A percentile compares a stretch with the other conserved stretches of the same genome.
phyloP scores from a whole-genome alignment of 2,113 vertebrate species.

The Pan paniscus region DNA sequence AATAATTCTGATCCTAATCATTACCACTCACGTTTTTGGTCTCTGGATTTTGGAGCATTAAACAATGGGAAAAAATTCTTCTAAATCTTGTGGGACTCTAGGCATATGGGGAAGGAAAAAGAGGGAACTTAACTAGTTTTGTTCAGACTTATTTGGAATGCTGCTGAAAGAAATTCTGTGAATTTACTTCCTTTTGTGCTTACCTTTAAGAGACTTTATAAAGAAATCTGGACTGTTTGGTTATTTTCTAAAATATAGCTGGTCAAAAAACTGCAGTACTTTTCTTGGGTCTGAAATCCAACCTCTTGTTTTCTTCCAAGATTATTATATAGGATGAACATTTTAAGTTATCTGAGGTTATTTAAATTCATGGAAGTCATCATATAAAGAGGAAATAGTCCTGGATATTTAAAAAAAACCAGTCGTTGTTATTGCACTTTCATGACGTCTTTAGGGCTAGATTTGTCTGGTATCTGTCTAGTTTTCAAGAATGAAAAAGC shows the following conservation, averaged over 20 bases:
- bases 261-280: background rate
- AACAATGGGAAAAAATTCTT: background rate
- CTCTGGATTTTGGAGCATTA: background rate
- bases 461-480: background rate
- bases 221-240: background rate
- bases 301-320: background rate
- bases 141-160: background rate
- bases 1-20: background rate
- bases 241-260: slow-evolving; percentile 46
- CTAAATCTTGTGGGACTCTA: background rate
- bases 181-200: slow-evolving; percentile 19
- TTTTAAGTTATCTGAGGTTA: background rate
- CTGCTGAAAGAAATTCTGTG: background rate
- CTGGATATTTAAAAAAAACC: background rate
- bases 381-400: background rate
- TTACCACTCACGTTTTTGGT: background rate
- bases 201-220: background rate
- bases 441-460: background rate
- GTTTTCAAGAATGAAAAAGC: background rate
- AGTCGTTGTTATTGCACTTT: background rate
- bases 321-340: background rate
- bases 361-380: slow-evolving; percentile 11
- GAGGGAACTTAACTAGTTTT: background rate
- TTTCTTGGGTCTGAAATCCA: slow-evolving; percentile 18
- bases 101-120: background rate